These are phyloP conservation scores for Watersipora subatra DNA, from an alignment of 1,140 invertebrate genomes.

Conservation along the genomic window DNA sequence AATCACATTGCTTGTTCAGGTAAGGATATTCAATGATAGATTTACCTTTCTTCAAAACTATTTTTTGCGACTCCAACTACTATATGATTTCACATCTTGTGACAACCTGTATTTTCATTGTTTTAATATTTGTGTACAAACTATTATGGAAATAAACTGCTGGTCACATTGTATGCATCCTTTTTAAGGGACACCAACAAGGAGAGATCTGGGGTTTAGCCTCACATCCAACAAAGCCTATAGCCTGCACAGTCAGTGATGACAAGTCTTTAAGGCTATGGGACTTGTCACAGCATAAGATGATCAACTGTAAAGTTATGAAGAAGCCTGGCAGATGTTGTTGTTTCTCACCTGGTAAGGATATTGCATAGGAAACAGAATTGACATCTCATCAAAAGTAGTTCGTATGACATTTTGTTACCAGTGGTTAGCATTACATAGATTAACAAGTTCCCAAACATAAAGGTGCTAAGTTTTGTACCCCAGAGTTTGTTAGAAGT, in stretches of 20 bases:
- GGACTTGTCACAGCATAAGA: constrained; percentile 22
- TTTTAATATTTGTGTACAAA: too few species aligned
- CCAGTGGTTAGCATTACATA: too few species aligned
- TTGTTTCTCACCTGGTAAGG: constrained; percentile 25
- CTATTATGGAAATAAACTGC: too few species aligned
- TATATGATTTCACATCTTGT: too few species aligned
- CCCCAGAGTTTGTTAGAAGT: too few species aligned
- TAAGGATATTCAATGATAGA: constrained; percentile 11
- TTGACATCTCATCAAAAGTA: too few species aligned
- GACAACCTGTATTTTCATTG: too few species aligned
- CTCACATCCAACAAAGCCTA: constrained; percentile 27
- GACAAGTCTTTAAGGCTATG: constrained; percentile 36
- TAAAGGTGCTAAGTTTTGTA: too few species aligned
- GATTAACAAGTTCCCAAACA: too few species aligned
- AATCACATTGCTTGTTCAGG: constrained; percentile 34
- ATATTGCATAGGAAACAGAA: too few species aligned
- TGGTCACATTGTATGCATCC: too few species aligned
- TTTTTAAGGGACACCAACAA: constrained; percentile 36
- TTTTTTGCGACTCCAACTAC: neutral
- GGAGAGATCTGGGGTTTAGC: constrained; percentile 39
- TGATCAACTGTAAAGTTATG: constrained; percentile 31
- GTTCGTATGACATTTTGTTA: too few species aligned
- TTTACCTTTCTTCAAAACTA: neutral
- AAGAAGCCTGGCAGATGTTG: constrained; percentile 32
- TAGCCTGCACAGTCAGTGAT: constrained; percentile 38